Conservation (phyloP, 1,140 invertebrate species). For the Bacillus rossius region DNA sequence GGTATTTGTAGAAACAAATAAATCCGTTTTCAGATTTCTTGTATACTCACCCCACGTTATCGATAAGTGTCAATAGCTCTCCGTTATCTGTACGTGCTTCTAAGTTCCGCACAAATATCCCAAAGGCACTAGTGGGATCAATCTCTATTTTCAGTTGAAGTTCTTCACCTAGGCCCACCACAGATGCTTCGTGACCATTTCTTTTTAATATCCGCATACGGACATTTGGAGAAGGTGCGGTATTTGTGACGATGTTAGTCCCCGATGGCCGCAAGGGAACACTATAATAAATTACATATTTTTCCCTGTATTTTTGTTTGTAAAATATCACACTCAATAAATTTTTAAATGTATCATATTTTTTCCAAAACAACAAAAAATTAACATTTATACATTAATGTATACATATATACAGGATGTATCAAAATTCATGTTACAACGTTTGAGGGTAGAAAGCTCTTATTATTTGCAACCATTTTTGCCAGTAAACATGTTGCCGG, state of each 20-base stretch:
- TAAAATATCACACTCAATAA: too few species aligned
- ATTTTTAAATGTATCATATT: not conserved
- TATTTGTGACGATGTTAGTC: slow-evolving; percentile 45
- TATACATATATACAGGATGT: too few species aligned
- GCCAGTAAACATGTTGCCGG: too few species aligned
- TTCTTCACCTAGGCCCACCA: slow-evolving; percentile 46
- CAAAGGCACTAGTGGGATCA: slow-evolving; percentile 43
- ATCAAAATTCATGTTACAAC: too few species aligned
- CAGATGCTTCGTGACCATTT: slow-evolving; percentile 42
- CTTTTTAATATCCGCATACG: slow-evolving; percentile 44
- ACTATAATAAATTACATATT: too few species aligned
- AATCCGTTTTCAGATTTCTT: not conserved
- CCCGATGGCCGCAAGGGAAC: slow-evolving; percentile 35
- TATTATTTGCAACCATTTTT: too few species aligned
- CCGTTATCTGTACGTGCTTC: slow-evolving; percentile 48
- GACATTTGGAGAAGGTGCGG: slow-evolving; percentile 46
- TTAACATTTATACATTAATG: not conserved
- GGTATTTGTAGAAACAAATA: not conserved
- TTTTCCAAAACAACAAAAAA: not conserved
- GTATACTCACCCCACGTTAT: slow-evolving; percentile 41
- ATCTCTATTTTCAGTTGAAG: slow-evolving; percentile 46
- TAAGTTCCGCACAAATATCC: slow-evolving; percentile 47
- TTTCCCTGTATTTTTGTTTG: too few species aligned
- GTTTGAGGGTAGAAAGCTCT: too few species aligned
- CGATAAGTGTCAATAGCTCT: slow-evolving; percentile 46